These are phyloP conservation scores for Scatophagus argus DNA, from an alignment of 2,113 vertebrate species.

Conservation along the genomic window DNA sequence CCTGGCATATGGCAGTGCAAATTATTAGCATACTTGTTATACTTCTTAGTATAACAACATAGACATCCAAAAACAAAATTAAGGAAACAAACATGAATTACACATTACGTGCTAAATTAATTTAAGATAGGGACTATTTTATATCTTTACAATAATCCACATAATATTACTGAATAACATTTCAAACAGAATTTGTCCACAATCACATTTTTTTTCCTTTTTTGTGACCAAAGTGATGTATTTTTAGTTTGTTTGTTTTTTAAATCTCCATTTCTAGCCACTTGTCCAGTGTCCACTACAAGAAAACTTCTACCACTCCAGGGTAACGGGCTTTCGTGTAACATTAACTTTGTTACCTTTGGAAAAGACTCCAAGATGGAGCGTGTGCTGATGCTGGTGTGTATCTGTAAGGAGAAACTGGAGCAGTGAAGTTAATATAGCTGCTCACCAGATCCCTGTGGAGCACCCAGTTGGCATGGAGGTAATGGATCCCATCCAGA, in stretches of 20 bases:
- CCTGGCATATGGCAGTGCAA: neutral
- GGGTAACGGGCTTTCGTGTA: neutral
- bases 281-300: neutral
- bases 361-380: conserved; percentile 8
- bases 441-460: conserved; percentile 98
- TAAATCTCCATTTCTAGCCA: neutral
- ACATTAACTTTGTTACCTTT: neutral
- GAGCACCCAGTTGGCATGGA: conserved; percentile 99
- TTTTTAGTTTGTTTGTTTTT: neutral
- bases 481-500: conserved; percentile 99
- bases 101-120: neutral
- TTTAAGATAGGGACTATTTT: too few species aligned
- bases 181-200: neutral
- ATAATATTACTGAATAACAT: too few species aligned
- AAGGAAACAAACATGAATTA: neutral
- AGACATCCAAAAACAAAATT: too few species aligned
- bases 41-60: neutral
- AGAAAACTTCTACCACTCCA: neutral
- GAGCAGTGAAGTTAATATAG: conserved; percentile 48
- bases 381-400: conserved; percentile 2
- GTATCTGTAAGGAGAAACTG: conserved; percentile 42
- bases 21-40: too few species aligned
- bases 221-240: neutral
- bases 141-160: too few species aligned
- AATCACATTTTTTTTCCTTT: neutral